Percentiles rank a stretch among this genome's conserved stretches.
These are phyloP conservation scores for Dunckerocampus dactyliophorus DNA, from an alignment of 2,113 vertebrate species.

Conservation along the genomic window DNA sequence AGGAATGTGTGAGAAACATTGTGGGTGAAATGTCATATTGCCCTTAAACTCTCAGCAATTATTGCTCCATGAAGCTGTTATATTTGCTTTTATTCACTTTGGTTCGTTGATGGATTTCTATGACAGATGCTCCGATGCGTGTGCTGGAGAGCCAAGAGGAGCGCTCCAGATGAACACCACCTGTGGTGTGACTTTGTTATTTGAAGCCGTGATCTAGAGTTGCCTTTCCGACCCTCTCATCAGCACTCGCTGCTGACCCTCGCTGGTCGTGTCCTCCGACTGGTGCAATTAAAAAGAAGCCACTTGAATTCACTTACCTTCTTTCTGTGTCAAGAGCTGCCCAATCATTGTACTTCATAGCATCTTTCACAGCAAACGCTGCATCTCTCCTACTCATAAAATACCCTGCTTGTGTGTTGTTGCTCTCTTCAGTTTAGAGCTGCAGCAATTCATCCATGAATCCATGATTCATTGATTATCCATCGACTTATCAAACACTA, in stretches of 20 bases:
- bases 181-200: slow-evolving; percentile 65
- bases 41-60: background rate
- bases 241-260: slow-evolving; percentile 44
- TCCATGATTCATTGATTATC: too few relatives aligned
- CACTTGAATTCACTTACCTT: background rate
- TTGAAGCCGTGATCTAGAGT: slow-evolving; percentile 62
- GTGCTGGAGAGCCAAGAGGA: slow-evolving; percentile 44
- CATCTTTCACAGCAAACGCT: too few relatives aligned
- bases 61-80: slow-evolving; percentile 10
- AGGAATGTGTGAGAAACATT: too few relatives aligned
- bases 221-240: slow-evolving; percentile 55
- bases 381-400: too few relatives aligned
- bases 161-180: slow-evolving; percentile 57
- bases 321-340: background rate
- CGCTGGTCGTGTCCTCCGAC: slow-evolving; percentile 12
- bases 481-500: too few relatives aligned
- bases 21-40: too few relatives aligned
- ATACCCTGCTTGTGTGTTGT: too few relatives aligned
- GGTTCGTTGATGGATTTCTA: slow-evolving; percentile 62
- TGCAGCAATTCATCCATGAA: too few relatives aligned
- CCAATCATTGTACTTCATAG: too few relatives aligned
- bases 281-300: slow-evolving; percentile 5
- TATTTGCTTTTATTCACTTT: slow-evolving; percentile 36
- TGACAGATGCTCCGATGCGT: slow-evolving; percentile 56
- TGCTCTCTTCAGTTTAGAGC: too few relatives aligned